Evolutionary conservation across 2,888 invertebrate genomes (phyloP), one percentile per base, ranked within the genome.

Genomic region (Drosophila maculinotata): DNA sequence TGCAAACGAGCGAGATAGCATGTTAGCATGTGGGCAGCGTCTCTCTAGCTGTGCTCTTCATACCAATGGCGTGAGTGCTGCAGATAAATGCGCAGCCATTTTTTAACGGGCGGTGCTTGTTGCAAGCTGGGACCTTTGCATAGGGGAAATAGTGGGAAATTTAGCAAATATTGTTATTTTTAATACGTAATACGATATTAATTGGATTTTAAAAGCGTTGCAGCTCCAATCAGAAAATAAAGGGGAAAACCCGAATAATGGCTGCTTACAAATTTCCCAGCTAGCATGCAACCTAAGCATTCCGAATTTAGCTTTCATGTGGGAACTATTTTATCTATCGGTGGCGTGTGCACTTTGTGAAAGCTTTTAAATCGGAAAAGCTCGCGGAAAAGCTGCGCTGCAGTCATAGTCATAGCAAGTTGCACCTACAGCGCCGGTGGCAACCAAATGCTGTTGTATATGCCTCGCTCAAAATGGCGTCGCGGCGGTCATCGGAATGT

Each of bases 71-170:
- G 1, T 2, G 20, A 23, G 42, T 35, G 47, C 69, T 28, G 41
- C 44, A 83, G 88, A 85, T 87, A 87, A 85, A 79, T 75, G 45
- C 59, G 87, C 88, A 84, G 88, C 87, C 84, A 86, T 88, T 81
- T 85, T 86, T 77, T 67, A 70, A 69, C 73, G 66, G 88, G 87
- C 88, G 88, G 84, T 57, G 80, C 84, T 76, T 67, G 58, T 15
- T 12, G 28, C 31, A 28, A 30, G 38, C 17, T n/a, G 38, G 10
- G 25, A 20, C 7, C 15, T 31, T 1, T 7, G 9, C 10, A 25
- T 20, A 52, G 85, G 77, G 68, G 60, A 85, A 83, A 83, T 84
- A 85, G 33, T 64, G 84, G 84, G 87, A 87, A 79, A 77, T 79
- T 69, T 64, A 1, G 1, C 6, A 33, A 35, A 20, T n/a, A 28